These are phyloP conservation scores for Hylaeus anthracinus DNA, from an alignment of 1,140 invertebrate genomes.

Conservation along the genomic window DNA sequence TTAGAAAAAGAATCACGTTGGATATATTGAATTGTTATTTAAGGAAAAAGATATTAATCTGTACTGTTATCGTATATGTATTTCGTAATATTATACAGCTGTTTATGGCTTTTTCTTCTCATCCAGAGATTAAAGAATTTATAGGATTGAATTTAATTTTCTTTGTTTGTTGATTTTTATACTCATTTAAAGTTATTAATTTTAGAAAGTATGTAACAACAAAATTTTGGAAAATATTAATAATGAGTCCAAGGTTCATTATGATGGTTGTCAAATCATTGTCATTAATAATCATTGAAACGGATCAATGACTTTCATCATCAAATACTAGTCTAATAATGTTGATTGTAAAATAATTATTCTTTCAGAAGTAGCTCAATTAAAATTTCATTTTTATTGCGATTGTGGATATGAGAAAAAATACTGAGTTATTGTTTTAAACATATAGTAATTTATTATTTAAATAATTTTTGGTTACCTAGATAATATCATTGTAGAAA, in stretches of 20 bases:
- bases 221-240: not conserved
- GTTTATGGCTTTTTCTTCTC: constrained; percentile 4
- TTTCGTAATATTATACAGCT: constrained; percentile 16
- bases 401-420: constrained; percentile 10
- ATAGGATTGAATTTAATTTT: constrained; percentile 4
- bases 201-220: not conserved
- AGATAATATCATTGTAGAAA: constrained; percentile 22
- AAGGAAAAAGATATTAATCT: constrained; percentile 24
- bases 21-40: constrained; percentile 39
- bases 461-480: constrained; percentile 10
- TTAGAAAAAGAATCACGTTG: constrained; percentile 3
- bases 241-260: not conserved
- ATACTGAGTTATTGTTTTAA: not conserved
- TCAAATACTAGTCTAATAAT: constrained; percentile 28
- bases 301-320: not conserved
- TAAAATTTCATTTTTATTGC: constrained; percentile 11
- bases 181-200: not conserved
- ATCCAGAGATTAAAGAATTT: constrained; percentile 5
- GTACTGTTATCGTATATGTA: constrained; percentile 22
- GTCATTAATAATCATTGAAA: not conserved
- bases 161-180: constrained; percentile 2
- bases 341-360: constrained; percentile 28
- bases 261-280: not conserved
- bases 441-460: constrained; percentile 21
- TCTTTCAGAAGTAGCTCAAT: not conserved